These are phyloP conservation scores for Paramuricea clavata DNA, from an alignment of 92 coral and sea anemone species.

Conservation along the genomic window DNA sequence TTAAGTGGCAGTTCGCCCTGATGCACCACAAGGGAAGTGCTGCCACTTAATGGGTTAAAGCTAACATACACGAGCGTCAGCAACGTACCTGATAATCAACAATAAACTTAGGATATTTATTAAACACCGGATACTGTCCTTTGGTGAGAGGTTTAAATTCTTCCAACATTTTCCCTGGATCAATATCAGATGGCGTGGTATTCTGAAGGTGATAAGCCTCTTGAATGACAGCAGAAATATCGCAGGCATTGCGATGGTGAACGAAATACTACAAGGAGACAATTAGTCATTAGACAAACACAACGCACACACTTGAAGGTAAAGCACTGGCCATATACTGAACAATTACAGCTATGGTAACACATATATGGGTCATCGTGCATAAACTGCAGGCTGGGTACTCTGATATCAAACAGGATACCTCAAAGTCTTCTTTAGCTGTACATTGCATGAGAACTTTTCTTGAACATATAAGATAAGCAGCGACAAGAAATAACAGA, in stretches of 20 bases:
- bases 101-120: conserved; percentile 97
- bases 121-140: conserved; percentile 99
- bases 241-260: conserved; percentile 96
- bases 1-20: too few species aligned
- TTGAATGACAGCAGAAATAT: conserved; percentile 83
- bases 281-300: background rate
- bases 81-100: conserved; percentile 93
- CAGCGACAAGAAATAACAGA: conserved; percentile 86
- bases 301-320: background rate
- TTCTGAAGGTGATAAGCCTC: conserved; percentile 97
- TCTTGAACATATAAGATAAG: conserved; percentile 90
- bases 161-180: conserved; percentile 91
- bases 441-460: conserved; percentile 95
- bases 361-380: too few species aligned
- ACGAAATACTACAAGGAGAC: conserved; percentile 81
- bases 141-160: conserved; percentile 87
- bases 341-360: background rate
- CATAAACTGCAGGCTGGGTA: too few species aligned
- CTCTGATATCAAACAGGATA: conserved; percentile 24
- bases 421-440: conserved; percentile 91
- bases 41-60: too few species aligned
- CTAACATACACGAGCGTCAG: background rate
- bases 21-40: too few species aligned
- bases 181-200: conserved; percentile 88
- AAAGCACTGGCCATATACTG: too few species aligned